Evolutionary conservation across 2,113 vertebrate species (phyloP).

Genomic region (Oostethus manadensis): DNA sequence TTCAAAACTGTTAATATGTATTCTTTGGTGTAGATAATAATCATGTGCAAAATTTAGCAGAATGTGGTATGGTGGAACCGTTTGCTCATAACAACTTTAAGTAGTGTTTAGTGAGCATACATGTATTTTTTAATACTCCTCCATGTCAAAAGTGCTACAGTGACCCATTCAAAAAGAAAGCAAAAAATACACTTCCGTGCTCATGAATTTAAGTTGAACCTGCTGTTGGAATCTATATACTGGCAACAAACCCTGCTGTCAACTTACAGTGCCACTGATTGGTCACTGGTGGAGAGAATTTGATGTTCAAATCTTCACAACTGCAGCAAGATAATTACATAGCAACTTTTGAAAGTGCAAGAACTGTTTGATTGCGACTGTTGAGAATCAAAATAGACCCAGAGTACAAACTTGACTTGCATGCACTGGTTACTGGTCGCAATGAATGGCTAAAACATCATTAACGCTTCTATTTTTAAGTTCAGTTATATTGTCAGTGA

Average conservation of each 20-base stretch:
- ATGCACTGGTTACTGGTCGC: too few species aligned
- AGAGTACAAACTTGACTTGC: too few species aligned
- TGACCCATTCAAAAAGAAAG: conserved; percentile 15
- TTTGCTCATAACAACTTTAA: too few species aligned
- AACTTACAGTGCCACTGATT: conserved; percentile 25
- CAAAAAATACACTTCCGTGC: conserved; percentile 2
- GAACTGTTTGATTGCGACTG: background rate
- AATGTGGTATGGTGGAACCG: too few species aligned
- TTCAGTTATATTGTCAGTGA: too few species aligned
- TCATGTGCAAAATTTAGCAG: too few species aligned
- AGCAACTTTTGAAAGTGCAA: conserved; percentile 42
- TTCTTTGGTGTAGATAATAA: too few species aligned
- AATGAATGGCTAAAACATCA: too few species aligned
- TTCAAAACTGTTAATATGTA: too few species aligned
- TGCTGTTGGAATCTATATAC: background rate
- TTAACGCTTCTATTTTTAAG: too few species aligned
- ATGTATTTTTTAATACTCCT: background rate
- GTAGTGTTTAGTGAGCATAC: background rate
- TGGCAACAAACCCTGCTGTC: conserved; percentile 47
- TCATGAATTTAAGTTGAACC: conserved; percentile 34
- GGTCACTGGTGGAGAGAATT: conserved; percentile 13
- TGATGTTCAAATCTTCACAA: conserved; percentile 26
- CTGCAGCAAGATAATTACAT: conserved; percentile 39
- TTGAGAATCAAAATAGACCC: too few species aligned
- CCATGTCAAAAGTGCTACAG: conserved; percentile 1